Percentiles rank a stretch among this genome's conserved stretches.
Conservation (phyloP, 1,140 invertebrate genomes). For the Cydia strobilella region DNA sequence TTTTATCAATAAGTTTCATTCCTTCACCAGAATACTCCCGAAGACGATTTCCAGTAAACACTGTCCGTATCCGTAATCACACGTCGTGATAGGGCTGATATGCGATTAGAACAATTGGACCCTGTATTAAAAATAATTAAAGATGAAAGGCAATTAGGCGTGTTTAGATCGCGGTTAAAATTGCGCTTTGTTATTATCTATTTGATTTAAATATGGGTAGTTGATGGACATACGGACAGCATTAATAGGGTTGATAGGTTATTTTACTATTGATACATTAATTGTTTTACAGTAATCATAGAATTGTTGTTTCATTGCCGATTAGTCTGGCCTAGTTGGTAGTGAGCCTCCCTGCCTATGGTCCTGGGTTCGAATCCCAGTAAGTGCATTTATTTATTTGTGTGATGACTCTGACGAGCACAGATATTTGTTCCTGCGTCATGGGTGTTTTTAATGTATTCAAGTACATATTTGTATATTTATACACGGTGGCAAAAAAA, state of each 20-base stretch:
- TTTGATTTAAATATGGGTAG: background rate
- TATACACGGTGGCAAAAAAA: no score
- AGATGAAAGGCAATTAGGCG: background rate
- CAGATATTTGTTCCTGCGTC: no score
- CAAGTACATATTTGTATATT: no score
- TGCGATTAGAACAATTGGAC: slow-evolving; percentile 42
- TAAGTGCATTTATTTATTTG: no score
- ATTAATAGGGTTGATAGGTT: background rate
- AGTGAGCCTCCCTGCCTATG: no score
- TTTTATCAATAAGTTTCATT: background rate
- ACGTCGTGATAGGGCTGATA: slow-evolving; percentile 20
- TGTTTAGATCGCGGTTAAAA: background rate
- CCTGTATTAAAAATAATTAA: slow-evolving; percentile 46
- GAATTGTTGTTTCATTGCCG: no score
- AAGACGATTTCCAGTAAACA: slow-evolving; percentile 35
- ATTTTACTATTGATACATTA: no score
- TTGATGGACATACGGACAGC: background rate
- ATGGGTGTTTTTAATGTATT: no score
- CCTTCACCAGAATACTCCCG: slow-evolving; percentile 10
- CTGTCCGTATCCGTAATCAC: slow-evolving; percentile 45
- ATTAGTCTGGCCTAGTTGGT: no score
- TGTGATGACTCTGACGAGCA: no score
- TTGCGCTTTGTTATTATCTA: background rate
- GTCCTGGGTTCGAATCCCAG: no score
- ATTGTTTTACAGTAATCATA: no score